A percentile compares a stretch with the other conserved stretches of the same genome.
Conservation (phyloP, 1,140 invertebrate species). For the Cydia splendana region DNA sequence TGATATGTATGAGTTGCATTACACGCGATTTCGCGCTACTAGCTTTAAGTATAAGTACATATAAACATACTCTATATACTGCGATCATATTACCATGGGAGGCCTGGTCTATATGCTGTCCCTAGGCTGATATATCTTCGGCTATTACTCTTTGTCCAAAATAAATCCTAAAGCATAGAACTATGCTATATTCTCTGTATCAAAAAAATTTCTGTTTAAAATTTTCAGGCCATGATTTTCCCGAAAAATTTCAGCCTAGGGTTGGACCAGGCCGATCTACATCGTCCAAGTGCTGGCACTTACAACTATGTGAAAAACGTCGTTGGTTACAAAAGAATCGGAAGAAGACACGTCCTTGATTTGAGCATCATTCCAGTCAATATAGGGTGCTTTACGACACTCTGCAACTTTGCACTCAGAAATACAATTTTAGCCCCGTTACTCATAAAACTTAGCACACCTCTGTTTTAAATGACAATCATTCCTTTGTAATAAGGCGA, state of each 20-base stretch:
- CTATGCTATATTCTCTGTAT: no score
- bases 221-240: neutral
- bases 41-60: slow-evolving; percentile 12
- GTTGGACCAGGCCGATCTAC: neutral
- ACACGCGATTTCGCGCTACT: slow-evolving; percentile 29
- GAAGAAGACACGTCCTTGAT: slow-evolving; percentile 24
- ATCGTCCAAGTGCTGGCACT: neutral
- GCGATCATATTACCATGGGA: slow-evolving; percentile 5
- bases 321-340: slow-evolving; percentile 31
- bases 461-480: no score
- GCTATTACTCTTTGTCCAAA: neutral
- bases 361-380: slow-evolving; percentile 6
- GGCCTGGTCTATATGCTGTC: neutral
- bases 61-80: slow-evolving; percentile 19
- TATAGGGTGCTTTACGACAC: neutral
- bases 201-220: no score
- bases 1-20: slow-evolving; percentile 74
- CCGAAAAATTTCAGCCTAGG: neutral
- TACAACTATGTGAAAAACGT: slow-evolving; percentile 25
- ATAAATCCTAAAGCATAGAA: neutral
- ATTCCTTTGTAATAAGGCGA: no score
- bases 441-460: neutral
- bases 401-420: neutral
- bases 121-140: neutral
- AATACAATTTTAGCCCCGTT: neutral